These are phyloP conservation scores for Pogonomyrmex barbatus DNA, from an alignment of 1,140 invertebrate genomes.

Conservation along the genomic window DNA sequence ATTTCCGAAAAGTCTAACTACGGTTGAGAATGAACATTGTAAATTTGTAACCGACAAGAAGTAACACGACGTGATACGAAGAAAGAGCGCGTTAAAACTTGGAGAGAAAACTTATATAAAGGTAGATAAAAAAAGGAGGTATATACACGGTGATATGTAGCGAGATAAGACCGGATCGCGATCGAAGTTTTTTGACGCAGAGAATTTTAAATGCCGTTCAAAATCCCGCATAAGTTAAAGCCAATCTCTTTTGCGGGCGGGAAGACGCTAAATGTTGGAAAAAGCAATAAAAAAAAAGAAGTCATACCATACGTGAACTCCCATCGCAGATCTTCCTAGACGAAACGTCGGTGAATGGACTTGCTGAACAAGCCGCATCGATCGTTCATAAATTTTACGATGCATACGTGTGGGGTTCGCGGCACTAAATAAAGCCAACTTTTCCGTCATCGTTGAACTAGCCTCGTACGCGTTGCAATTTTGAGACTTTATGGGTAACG, in stretches of 20 bases:
- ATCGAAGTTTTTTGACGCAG: conserved; percentile 10
- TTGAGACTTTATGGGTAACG: conserved; percentile 69
- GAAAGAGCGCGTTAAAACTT: conserved; percentile 17
- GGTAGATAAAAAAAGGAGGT: conserved; percentile 15
- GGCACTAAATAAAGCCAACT: conserved; percentile 66
- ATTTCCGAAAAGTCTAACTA: not conserved
- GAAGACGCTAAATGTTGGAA: not conserved
- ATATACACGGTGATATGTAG: not conserved
- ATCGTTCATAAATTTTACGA: conserved; percentile 71
- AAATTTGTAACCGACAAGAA: conserved; percentile 33
- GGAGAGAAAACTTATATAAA: not conserved
- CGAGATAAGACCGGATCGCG: not conserved
- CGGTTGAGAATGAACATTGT: not conserved
- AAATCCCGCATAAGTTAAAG: conserved; percentile 20
- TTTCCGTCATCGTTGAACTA: conserved; percentile 36
- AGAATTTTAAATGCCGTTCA: conserved; percentile 19
- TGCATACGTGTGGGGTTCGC: conserved; percentile 3
- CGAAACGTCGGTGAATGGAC: conserved; percentile 21
- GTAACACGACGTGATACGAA: not conserved
- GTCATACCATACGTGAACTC: not conserved
- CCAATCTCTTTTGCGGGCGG: not conserved
- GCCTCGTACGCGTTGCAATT: conserved; percentile 36
- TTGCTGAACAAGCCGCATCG: conserved; percentile 43
- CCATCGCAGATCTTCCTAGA: conserved; percentile 23
- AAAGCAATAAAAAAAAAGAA: conserved; percentile 26